A percentile compares a stretch with the other conserved stretches of the same genome.
These are phyloP conservation scores for Tineola bisselliella DNA, from an alignment of 2,888 invertebrate species.

Conservation along the genomic window DNA sequence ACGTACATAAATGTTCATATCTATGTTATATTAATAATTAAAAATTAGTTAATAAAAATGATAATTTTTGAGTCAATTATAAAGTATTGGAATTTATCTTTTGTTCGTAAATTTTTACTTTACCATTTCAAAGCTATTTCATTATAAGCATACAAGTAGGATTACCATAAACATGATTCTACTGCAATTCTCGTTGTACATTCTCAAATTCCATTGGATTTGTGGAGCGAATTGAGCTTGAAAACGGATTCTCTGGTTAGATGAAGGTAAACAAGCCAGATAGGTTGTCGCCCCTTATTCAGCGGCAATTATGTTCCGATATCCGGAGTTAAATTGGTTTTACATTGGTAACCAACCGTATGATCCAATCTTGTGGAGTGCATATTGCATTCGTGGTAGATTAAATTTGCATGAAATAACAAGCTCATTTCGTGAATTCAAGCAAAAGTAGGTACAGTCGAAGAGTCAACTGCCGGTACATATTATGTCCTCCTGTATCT, in stretches of 20 bases:
- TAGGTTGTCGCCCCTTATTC: conserved; percentile 16
- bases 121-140: no score
- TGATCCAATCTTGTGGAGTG: background rate
- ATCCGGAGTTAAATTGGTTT: conserved; percentile 26
- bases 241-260: conserved; percentile 6
- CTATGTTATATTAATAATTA: no score
- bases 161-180: background rate
- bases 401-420: background rate
- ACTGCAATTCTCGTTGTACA: background rate
- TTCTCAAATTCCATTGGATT: background rate
- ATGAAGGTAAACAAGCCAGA: background rate
- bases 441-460: no score
- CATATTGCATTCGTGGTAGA: background rate
- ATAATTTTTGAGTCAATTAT: no score
- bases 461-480: no score
- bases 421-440: no score
- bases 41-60: no score
- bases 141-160: background rate
- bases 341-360: background rate
- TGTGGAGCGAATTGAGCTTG: background rate
- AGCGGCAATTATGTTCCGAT: conserved; percentile 28
- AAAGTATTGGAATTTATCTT: no score
- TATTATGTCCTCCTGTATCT: no score
- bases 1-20: no score
- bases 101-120: no score